Evolutionary conservation across 2,113 vertebrate genomes (phyloP), one percentile per base, ranked within the genome.

Genomic region (Fukomys damarensis): DNA sequence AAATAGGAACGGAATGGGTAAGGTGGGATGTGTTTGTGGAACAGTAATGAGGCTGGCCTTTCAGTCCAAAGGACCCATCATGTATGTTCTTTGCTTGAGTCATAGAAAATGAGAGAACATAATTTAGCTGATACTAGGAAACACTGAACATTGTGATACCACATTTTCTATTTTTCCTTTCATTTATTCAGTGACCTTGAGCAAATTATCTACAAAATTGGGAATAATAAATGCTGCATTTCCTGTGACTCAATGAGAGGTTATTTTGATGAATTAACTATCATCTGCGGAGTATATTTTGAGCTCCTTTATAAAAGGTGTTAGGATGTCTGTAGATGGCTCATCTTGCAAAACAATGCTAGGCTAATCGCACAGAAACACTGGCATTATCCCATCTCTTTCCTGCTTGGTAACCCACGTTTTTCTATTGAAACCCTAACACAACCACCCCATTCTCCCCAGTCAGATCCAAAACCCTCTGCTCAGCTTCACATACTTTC

Each of bases 251-350:
- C 65, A 65, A 3, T 86, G 54, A 97, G 41, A 93, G 95, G 72
- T 94, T 97, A 87, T 96, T 94, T 96, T 72, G 74, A 95, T 97
- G 86, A 95, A 96, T 96, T 96, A 96, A 84, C 58, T 77, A 22
- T 94, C 79, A 91, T 95, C 82, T 96, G 54, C 77, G 77, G 77
- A 86, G 68, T 93, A 59, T 92, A 96, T 96, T 94, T 96, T 79
- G 72, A 87, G 30, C 56, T 90, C 32, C 91, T 90, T 92, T 52
- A 52, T 35, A 66, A 97, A 96, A 92, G 56, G 56, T 96, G 52
- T 95, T 92, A 92, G 63, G 58, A 86, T 96, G 12, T 80, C 54
- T 95, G 32, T 63, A 89, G 86, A 16, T 61, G 84, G 66, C 95
- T 94, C 65, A 92, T 93, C 49, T 58, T 94, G 43, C 66, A 81